Evolutionary conservation across 2,113 vertebrate genomes (phyloP).

Genomic region (Indri indri): DNA sequence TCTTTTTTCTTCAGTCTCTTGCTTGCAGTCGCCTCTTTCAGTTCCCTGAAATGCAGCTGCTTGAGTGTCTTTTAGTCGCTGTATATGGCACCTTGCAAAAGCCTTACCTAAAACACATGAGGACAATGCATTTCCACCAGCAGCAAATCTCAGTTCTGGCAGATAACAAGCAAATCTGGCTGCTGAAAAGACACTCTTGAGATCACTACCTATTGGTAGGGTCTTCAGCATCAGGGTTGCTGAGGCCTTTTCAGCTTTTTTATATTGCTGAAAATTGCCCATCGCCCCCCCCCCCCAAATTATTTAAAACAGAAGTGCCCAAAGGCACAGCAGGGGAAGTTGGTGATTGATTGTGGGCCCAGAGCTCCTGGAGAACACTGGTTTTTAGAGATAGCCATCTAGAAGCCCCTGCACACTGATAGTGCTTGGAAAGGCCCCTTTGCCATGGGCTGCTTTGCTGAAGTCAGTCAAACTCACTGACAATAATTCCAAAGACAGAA

Average conservation of each 20-base stretch:
- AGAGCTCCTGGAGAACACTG: background rate
- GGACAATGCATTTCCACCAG: background rate
- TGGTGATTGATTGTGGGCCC: background rate
- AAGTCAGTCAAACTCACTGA: background rate
- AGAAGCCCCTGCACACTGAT: background rate
- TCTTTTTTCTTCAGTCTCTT: background rate
- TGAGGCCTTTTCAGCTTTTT: background rate
- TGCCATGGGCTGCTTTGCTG: background rate
- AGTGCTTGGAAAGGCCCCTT: background rate
- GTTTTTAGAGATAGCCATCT: background rate
- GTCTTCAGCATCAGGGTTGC: background rate
- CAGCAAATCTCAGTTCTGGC: background rate
- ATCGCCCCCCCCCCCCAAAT: background rate
- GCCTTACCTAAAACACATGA: background rate
- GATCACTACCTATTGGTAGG: background rate
- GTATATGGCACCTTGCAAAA: background rate
- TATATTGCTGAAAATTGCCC: background rate
- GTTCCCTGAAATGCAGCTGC: background rate
- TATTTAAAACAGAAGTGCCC: conserved; percentile 9
- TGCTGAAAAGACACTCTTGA: background rate
- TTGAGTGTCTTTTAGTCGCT: background rate
- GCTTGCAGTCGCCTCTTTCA: background rate
- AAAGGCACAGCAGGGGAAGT: background rate
- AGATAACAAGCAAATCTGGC: background rate
- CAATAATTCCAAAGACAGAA: conserved; percentile 28